Conservation (phyloP, 1,140 invertebrate species). For the Ceratosolen solmsi region DNA sequence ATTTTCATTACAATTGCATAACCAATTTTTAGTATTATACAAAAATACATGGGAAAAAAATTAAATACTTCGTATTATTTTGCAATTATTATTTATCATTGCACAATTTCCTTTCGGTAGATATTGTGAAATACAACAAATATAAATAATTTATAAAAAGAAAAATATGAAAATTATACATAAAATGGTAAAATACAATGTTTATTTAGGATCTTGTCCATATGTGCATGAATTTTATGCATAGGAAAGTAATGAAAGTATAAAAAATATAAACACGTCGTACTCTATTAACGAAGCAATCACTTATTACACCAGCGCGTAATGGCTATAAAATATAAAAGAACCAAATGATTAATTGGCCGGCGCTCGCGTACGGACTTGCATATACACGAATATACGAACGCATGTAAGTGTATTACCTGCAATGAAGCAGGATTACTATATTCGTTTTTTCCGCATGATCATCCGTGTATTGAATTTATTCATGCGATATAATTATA, state of each 20-base stretch:
- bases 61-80: too few species aligned
- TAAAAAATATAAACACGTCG: conserved; percentile 5
- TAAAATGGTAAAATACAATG: background rate
- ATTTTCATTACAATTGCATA: too few species aligned
- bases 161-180: background rate
- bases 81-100: too few species aligned
- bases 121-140: background rate
- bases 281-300: conserved; percentile 8
- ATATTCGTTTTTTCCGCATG: background rate
- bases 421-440: background rate
- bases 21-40: too few species aligned
- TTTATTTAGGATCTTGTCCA: background rate
- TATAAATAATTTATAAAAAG: conserved; percentile 4
- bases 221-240: background rate
- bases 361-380: background rate
- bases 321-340: background rate
- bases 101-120: too few species aligned
- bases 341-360: background rate
- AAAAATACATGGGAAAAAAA: too few species aligned
- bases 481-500: background rate
- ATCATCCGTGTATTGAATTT: background rate
- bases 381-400: too few species aligned
- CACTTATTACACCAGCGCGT: conserved; percentile 5
- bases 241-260: conserved; percentile 41
- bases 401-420: background rate